Percentiles rank a stretch among this genome's conserved stretches.
These are phyloP conservation scores for Spisula solida DNA, from an alignment of 2,888 invertebrate species.

Conservation along the genomic window DNA sequence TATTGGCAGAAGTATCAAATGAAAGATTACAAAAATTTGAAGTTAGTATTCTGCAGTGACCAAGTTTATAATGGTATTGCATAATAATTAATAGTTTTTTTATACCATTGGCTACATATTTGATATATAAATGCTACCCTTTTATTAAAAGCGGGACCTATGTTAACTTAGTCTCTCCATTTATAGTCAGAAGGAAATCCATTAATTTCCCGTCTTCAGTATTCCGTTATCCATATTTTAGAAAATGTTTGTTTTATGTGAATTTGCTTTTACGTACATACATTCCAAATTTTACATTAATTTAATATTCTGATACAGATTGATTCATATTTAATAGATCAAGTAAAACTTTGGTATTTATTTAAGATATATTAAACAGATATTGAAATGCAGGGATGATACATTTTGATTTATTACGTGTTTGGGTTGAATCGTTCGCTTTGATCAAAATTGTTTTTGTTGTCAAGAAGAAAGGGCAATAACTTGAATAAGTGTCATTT, in stretches of 20 bases:
- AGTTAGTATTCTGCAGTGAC: neutral
- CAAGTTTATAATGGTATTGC: neutral
- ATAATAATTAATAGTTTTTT: conserved; percentile 1
- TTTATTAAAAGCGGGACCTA: neutral
- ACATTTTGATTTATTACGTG: conserved; percentile 4
- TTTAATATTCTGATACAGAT: neutral
- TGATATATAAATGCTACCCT: neutral
- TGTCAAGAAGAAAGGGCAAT: conserved; percentile 7
- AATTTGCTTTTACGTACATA: conserved; percentile 26
- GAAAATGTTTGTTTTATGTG: conserved; percentile 21
- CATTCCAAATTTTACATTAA: neutral
- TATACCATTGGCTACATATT: neutral
- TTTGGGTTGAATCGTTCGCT: neutral
- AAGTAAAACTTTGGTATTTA: conserved; percentile 14
- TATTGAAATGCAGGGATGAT: neutral
- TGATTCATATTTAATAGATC: neutral
- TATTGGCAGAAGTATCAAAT: neutral
- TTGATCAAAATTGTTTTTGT: conserved; percentile 1
- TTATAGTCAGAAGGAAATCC: neutral
- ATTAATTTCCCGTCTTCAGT: conserved; percentile 6
- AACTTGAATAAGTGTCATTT: conserved; percentile 26
- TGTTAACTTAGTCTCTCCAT: neutral
- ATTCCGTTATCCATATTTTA: neutral
- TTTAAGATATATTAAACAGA: neutral
- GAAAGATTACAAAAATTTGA: neutral